Evolutionary conservation across 2,888 invertebrate genomes (phyloP).

Genomic region (Calliopum simillimum): DNA sequence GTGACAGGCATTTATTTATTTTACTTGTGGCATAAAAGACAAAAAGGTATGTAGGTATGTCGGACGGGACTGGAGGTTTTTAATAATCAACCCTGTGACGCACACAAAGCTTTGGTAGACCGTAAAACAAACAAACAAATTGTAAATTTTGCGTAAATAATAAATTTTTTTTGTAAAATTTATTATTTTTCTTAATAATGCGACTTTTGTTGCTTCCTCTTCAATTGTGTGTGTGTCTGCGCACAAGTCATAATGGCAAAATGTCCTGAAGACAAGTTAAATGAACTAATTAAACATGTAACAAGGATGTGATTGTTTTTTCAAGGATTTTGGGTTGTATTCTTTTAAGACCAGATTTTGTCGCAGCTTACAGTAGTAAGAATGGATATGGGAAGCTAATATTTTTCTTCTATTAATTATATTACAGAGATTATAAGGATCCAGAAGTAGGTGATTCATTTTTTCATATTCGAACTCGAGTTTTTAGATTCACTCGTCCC

Average conservation of each 20-base stretch:
- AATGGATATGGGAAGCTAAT: no score
- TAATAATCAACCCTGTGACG: neutral
- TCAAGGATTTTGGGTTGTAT: no score
- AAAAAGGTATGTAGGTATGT: no score
- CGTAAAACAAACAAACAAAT: slow-evolving; percentile 36
- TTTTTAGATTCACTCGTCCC: no score
- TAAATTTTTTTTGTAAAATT: slow-evolving; percentile 27
- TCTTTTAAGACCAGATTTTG: no score
- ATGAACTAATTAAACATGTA: slow-evolving; percentile 30
- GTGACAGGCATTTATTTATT: slow-evolving; percentile 27
- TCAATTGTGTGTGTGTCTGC: no score
- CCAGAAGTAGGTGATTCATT: no score
- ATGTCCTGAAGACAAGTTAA: slow-evolving; percentile 19
- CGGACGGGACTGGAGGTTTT: neutral
- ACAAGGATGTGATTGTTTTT: slow-evolving; percentile 24
- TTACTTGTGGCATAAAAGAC: neutral
- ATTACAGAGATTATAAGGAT: no score
- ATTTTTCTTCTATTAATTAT: no score
- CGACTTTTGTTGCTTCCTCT: neutral
- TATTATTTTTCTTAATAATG: slow-evolving; percentile 14
- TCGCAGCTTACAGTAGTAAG: no score
- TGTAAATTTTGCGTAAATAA: slow-evolving; percentile 35
- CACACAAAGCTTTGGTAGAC: slow-evolving; percentile 13
- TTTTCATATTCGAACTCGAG: no score
- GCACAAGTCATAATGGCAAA: neutral